A percentile compares a stretch with the other conserved stretches of the same genome.
Conservation (phyloP, 2,888 invertebrate species). For the Germaria angustata region DNA sequence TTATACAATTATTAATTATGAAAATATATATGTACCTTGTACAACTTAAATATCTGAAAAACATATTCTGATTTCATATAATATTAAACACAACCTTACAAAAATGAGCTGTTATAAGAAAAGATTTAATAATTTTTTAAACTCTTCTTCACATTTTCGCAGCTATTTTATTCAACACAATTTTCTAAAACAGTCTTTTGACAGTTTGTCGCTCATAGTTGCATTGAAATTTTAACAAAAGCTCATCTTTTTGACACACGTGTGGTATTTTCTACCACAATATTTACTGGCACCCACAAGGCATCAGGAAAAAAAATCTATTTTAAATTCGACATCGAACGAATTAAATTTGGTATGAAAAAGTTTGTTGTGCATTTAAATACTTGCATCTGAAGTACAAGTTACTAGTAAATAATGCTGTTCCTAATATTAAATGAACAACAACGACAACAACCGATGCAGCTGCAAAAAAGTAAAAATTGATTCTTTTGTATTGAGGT, state of each 20-base stretch:
- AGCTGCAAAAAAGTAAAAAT: slow-evolving; percentile 11
- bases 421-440: slow-evolving; percentile 22
- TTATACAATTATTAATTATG: too few species aligned
- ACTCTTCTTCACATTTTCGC: background rate
- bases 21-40: too few species aligned
- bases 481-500: slow-evolving; percentile 59
- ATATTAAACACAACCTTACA: too few species aligned
- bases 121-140: too few species aligned
- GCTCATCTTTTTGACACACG: slow-evolving; percentile 19
- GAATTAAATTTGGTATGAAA: slow-evolving; percentile 13
- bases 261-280: slow-evolving; percentile 48
- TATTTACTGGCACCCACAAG: background rate
- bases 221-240: slow-evolving; percentile 16
- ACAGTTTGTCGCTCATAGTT: background rate
- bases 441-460: slow-evolving; percentile 7
- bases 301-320: background rate
- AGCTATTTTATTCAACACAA: background rate
- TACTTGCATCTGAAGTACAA: slow-evolving; percentile 36
- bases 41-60: too few species aligned
- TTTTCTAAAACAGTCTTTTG: background rate
- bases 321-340: slow-evolving; percentile 6
- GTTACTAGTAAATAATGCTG: slow-evolving; percentile 35
- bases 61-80: too few species aligned
- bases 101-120: slow-evolving; percentile 25
- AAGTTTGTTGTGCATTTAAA: slow-evolving; percentile 10